These are phyloP conservation scores for Ophioninae sp. DNA, from an alignment of 2,888 invertebrate species.

Conservation along the genomic window DNA sequence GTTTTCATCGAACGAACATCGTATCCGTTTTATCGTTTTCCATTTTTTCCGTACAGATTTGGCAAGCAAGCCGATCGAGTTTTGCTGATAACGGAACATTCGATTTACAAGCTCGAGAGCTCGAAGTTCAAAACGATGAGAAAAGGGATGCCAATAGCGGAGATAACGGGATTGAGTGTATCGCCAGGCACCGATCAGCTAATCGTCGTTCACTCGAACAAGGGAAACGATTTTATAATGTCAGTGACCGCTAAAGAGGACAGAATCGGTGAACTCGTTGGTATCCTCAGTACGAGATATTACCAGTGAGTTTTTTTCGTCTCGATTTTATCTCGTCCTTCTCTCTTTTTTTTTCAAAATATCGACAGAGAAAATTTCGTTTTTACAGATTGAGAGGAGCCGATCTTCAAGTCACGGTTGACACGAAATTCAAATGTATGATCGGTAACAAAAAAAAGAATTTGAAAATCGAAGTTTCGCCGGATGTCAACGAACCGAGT, in stretches of 20 bases:
- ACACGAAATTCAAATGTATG: slow-evolving; percentile 89
- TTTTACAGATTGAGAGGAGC: slow-evolving; percentile 85
- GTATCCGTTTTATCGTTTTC: not conserved
- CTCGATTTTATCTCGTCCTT: no score
- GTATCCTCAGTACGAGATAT: slow-evolving; percentile 89
- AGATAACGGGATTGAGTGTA: slow-evolving; percentile 93
- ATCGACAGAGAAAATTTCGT: slow-evolving; percentile 34
- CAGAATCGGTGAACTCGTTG: slow-evolving; percentile 93
- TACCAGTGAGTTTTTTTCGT: slow-evolving; percentile 85
- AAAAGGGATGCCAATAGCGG: slow-evolving; percentile 90
- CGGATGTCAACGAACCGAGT: slow-evolving; percentile 81
- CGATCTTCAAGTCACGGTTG: slow-evolving; percentile 89
- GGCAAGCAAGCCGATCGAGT: slow-evolving; percentile 94
- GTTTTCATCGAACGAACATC: not conserved
- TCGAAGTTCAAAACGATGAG: slow-evolving; percentile 93
- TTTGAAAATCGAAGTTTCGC: slow-evolving; percentile 84
- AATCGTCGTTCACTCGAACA: slow-evolving; percentile 91
- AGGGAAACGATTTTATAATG: slow-evolving; percentile 94
- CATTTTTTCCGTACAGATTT: slow-evolving; percentile 77
- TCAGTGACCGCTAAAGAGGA: slow-evolving; percentile 88
- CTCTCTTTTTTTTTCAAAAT: not conserved
- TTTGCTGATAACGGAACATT: slow-evolving; percentile 92
- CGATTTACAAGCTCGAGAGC: slow-evolving; percentile 93
- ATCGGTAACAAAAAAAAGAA: slow-evolving; percentile 90
- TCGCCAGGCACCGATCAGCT: slow-evolving; percentile 94